These are phyloP conservation scores for Drosophila colorata DNA, from an alignment of 2,888 invertebrate species.

Conservation along the genomic window DNA sequence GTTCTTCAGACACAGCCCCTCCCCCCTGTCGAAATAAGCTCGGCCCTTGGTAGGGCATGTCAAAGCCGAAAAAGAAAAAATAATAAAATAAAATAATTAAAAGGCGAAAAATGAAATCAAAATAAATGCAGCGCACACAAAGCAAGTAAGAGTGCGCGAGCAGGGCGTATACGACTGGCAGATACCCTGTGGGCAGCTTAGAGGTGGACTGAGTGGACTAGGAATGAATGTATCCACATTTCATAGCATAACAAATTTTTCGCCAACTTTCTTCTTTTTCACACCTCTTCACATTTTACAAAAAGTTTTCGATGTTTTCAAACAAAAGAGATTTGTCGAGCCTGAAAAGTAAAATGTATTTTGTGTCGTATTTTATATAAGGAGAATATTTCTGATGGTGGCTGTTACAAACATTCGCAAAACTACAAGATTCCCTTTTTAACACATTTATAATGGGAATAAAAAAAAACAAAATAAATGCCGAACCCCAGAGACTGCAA, in stretches of 20 bases:
- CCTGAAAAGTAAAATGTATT: too few species aligned
- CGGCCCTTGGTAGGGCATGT: conserved; percentile 26
- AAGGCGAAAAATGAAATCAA: conserved; percentile 10
- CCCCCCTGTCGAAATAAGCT: conserved; percentile 25
- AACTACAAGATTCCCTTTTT: not conserved
- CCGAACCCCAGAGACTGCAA: conserved; percentile 53
- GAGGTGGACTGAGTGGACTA: not conserved
- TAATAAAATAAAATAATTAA: conserved; percentile 5
- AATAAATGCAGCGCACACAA: conserved; percentile 28
- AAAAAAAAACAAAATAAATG: conserved; percentile 27
- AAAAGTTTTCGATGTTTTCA: too few species aligned
- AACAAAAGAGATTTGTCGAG: too few species aligned
- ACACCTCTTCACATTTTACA: too few species aligned
- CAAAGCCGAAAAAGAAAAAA: conserved; percentile 20
- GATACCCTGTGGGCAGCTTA: not conserved
- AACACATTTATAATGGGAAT: not conserved
- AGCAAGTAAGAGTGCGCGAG: not conserved
- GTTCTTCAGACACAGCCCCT: not conserved
- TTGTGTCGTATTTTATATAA: not conserved
- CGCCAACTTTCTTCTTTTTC: too few species aligned
- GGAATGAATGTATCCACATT: too few species aligned
- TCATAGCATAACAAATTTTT: too few species aligned
- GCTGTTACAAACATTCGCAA: not conserved
- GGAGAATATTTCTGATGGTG: too few species aligned
- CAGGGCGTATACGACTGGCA: not conserved